Percentiles rank a stretch among this genome's conserved stretches.
Conservation (phyloP, 2,113 vertebrate genomes). For the Cinclus mexicanus region DNA sequence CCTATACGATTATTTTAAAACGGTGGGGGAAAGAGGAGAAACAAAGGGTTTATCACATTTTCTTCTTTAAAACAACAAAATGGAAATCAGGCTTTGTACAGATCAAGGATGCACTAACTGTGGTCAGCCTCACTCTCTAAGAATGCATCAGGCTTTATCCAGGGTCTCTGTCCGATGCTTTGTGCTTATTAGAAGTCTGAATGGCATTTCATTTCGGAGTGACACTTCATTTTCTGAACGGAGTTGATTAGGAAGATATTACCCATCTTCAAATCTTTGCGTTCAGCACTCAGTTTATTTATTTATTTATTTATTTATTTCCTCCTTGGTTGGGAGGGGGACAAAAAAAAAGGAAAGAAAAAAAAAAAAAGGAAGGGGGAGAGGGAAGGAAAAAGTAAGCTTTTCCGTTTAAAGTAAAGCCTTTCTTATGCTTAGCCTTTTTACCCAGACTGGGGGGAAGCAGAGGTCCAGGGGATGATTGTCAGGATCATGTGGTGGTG, state of each 20-base stretch:
- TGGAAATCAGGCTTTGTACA: not conserved
- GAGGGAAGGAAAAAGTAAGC: not conserved
- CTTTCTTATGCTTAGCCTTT: not conserved
- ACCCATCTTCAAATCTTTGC: not conserved
- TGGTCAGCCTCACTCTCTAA: not conserved
- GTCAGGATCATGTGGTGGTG: constrained; percentile 75
- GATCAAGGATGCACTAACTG: not conserved
- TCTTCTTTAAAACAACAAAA: not conserved
- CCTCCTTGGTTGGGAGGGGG: not conserved
- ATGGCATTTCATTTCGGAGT: not conserved
- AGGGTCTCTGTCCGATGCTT: not conserved
- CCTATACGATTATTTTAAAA: not conserved
- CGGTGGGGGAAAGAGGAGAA: not conserved
- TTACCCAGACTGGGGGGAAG: not conserved
- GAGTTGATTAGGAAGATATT: not conserved
- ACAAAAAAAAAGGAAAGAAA: not conserved
- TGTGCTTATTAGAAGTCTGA: not conserved
- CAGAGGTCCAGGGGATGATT: constrained; percentile 24
- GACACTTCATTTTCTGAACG: not conserved
- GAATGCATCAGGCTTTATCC: not conserved
- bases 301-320: not conserved
- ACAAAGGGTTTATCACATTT: not conserved
- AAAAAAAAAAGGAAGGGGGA: no score
- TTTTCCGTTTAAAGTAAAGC: not conserved
- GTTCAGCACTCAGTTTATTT: not conserved